These are phyloP conservation scores for Mactromeris polynyma DNA, from an alignment of 2,888 invertebrate species.

Conservation along the genomic window DNA sequence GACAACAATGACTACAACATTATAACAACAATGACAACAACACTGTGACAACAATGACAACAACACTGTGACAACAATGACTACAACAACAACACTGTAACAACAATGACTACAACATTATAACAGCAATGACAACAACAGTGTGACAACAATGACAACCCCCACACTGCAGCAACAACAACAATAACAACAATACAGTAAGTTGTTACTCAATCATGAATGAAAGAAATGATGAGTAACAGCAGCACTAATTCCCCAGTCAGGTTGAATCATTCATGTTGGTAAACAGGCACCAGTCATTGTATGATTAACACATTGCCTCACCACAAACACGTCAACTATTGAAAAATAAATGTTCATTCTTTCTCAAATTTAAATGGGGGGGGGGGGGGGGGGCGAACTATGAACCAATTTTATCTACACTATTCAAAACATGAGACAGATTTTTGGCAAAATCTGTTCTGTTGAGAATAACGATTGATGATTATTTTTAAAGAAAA, in stretches of 20 bases:
- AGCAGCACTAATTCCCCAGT: neutral
- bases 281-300: neutral
- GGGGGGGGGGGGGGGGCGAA: too few species aligned
- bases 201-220: neutral
- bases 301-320: neutral
- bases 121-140: neutral
- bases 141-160: too few species aligned
- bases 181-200: neutral
- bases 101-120: too few species aligned
- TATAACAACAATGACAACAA: neutral
- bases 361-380: too few species aligned
- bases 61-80: too few species aligned
- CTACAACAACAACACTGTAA: too few species aligned
- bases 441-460: neutral
- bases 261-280: neutral
- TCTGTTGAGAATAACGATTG: neutral
- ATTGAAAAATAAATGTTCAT: too few species aligned
- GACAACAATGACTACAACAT: too few species aligned
- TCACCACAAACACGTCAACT: neutral
- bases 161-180: neutral
- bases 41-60: too few species aligned
- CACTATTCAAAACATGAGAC: too few species aligned
- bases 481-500: neutral
- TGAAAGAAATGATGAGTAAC: neutral
- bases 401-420: too few species aligned